Base-by-base conservation (phyloP, 2,797 vertebrate genomes). In the Tokudaia muenninki region DNA sequence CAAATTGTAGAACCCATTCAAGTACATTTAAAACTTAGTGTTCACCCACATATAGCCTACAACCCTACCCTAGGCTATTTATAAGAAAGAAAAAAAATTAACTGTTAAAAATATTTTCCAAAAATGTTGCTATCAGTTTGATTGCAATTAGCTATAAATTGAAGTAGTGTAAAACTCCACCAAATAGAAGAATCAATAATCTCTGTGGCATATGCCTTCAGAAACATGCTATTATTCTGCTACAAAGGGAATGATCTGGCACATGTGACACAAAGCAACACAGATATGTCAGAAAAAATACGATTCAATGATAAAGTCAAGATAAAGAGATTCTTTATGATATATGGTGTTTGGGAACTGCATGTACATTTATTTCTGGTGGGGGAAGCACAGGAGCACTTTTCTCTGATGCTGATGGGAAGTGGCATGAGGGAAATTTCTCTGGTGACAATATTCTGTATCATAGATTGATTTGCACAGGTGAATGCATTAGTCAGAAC, bases 401-500 rank as follows among this genome's bases (percentile, higher is more conserved):
- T 96, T 37, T 63, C 55, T 97, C 31, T 95, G 77, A 92, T n/a
- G 12, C 29, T 6, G 34, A 84, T 57, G 29, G 37, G 14, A 87
- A 82, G 67, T 75, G 7, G 31, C 37, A 82, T 24, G 11, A 77
- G 41, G 44, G 31, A 94, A 50, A 87, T 87, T n/a, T 93, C 57
- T 89, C 26, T 63, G 52, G n/a, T n/a, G 63, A 70, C 52, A 80
- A 59, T 87, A 72, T 57, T 72, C 19, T 34, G 26, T 59, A 77
- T 65, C 47, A 74, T 37, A 89, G 31, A 16, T 90, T 82, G 22
- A 57, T 92, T 97, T 80, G 31, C 89, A 90, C 63, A 81, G n/a
- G 87, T 88, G 90, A 77, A 63, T 44, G 2, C 31, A 72, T 92
- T 91, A 63, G 37, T 91, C 92, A 79, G 83, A 96, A 77, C 19